These are phyloP conservation scores for Macaria liturata DNA, from an alignment of 2,888 invertebrate genomes.

Conservation along the genomic window DNA sequence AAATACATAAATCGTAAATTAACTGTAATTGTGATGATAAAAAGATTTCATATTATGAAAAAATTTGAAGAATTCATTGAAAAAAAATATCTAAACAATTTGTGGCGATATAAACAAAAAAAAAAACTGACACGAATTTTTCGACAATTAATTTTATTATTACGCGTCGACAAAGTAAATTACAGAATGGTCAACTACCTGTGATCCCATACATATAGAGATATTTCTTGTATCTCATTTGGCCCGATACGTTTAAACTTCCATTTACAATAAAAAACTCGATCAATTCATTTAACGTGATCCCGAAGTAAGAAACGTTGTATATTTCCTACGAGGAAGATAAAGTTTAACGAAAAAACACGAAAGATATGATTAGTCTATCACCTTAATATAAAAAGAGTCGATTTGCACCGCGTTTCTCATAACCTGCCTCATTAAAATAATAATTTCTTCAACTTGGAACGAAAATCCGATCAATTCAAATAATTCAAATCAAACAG, in stretches of 20 bases:
- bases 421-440: constrained; percentile 1
- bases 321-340: constrained; percentile 55
- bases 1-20: no score
- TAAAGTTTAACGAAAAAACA: constrained; percentile 62
- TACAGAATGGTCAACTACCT: constrained; percentile 59
- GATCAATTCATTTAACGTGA: constrained; percentile 57
- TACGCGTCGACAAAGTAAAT: constrained; percentile 38
- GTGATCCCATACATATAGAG: constrained; percentile 75
- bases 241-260: constrained; percentile 66
- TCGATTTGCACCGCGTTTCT: constrained; percentile 36
- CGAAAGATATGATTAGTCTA: constrained; percentile 78
- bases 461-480: no score
- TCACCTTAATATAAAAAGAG: constrained; percentile 58
- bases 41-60: no score
- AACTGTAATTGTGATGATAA: no score
- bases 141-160: no score
- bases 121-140: no score
- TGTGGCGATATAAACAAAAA: no score
- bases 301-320: constrained; percentile 56
- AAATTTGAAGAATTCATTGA: no score
- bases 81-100: no score
- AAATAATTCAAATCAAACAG: no score
- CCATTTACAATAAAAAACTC: constrained; percentile 45
- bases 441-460: no score
- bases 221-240: constrained; percentile 70